These are phyloP conservation scores for Hydropsyche tenuis DNA, from an alignment of 1,140 invertebrate species.

Conservation along the genomic window DNA sequence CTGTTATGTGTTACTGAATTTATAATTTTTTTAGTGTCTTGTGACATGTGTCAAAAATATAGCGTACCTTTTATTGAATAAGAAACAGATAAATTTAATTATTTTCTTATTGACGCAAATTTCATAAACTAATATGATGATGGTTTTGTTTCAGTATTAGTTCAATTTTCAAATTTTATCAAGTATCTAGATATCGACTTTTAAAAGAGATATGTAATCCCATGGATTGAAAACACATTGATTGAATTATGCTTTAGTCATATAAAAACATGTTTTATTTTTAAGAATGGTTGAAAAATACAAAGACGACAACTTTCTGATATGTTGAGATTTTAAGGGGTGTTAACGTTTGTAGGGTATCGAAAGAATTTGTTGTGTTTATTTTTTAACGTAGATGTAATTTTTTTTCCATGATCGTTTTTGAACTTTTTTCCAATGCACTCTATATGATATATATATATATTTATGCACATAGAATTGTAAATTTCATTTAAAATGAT, in stretches of 20 bases:
- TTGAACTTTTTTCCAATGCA: not conserved
- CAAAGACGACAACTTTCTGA: too few relatives aligned
- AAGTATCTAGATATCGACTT: too few relatives aligned
- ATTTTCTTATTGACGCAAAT: conserved; percentile 26
- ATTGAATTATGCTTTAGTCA: too few relatives aligned
- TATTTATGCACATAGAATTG: not conserved
- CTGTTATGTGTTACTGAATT: conserved; percentile 20
- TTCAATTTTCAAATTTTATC: conserved; percentile 23
- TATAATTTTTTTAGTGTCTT: conserved; percentile 49
- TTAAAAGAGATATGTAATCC: too few relatives aligned
- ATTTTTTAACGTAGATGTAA: too few relatives aligned
- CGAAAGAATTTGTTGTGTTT: too few relatives aligned
- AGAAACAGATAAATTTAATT: conserved; percentile 17
- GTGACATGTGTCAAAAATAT: conserved; percentile 46
- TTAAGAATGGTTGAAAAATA: too few relatives aligned
- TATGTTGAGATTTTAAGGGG: too few relatives aligned
- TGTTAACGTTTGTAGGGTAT: too few relatives aligned
- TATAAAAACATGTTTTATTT: too few relatives aligned
- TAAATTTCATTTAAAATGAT: not conserved
- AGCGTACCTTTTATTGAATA: conserved; percentile 44
- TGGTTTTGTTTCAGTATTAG: conserved; percentile 4
- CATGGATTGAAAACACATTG: too few relatives aligned
- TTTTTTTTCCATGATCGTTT: not conserved
- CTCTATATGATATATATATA: not conserved
- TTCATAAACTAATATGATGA: conserved; percentile 28